phyloP scores from a whole-genome alignment of 2,113 vertebrate genomes.

The Nannospalax galili region DNA sequence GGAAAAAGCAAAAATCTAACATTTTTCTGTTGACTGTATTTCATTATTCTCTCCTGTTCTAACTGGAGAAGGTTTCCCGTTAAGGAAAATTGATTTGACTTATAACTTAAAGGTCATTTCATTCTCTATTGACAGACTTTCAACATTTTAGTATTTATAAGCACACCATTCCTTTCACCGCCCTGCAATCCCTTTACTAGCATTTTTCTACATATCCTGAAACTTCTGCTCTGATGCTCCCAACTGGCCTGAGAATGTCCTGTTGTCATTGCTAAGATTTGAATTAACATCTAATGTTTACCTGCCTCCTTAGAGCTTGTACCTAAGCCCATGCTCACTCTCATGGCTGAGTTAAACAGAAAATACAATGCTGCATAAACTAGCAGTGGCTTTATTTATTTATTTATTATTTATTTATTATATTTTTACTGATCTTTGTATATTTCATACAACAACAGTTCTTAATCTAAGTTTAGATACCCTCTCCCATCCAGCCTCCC shows the following conservation, averaged over 20 bases:
- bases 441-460: too few relatives aligned
- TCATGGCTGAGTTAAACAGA: conserved; percentile 34
- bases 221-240: background rate
- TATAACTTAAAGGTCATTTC: conserved; percentile 35
- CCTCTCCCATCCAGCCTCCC: too few relatives aligned
- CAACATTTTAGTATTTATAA: conserved; percentile 32
- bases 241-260: conserved; percentile 15
- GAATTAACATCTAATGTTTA: conserved; percentile 40
- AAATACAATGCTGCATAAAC: background rate
- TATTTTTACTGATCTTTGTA: too few relatives aligned
- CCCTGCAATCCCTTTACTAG: background rate
- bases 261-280: background rate
- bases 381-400: conserved; percentile 44
- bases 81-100: conserved; percentile 62
- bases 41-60: conserved; percentile 29
- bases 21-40: conserved; percentile 38
- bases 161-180: conserved; percentile 9
- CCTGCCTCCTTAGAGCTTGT: conserved; percentile 3
- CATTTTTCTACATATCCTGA: conserved; percentile 24
- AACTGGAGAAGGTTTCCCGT: conserved; percentile 16
- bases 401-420: too few relatives aligned
- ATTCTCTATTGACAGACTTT: background rate
- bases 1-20: conserved; percentile 52
- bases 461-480: too few relatives aligned
- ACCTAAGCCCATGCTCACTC: background rate